Evolutionary conservation across 2,888 invertebrate species (phyloP).

Genomic region (Ophion costatus): DNA sequence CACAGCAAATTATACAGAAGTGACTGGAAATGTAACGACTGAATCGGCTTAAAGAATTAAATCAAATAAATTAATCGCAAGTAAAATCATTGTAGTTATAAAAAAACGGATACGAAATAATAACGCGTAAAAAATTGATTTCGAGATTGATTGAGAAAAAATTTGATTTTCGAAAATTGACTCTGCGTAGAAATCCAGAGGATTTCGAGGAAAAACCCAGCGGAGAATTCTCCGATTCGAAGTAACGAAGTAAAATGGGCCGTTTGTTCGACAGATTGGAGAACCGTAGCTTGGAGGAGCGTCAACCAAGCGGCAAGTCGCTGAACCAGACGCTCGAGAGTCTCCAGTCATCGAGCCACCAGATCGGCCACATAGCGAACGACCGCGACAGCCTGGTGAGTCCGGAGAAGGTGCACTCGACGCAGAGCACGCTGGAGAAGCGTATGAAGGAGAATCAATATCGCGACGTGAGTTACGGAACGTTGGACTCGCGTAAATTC

Average conservation of each 20-base stretch:
- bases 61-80: too few species aligned
- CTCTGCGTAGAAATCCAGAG: too few species aligned
- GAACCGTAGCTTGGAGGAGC: conserved; percentile 85
- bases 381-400: conserved; percentile 77
- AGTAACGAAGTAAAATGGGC: background rate
- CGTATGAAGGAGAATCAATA: conserved; percentile 77
- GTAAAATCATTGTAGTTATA: too few species aligned
- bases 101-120: too few species aligned
- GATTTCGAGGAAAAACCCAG: too few species aligned
- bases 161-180: too few species aligned
- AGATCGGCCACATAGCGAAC: conserved; percentile 73
- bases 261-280: conserved; percentile 83
- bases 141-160: too few species aligned
- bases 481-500: conserved; percentile 68
- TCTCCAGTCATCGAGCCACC: conserved; percentile 71
- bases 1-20: too few species aligned
- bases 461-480: conserved; percentile 74
- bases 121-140: too few species aligned
- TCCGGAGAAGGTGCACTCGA: conserved; percentile 80
- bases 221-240: too few species aligned
- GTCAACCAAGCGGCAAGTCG: conserved; percentile 74
- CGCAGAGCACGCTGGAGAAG: conserved; percentile 79
- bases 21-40: too few species aligned
- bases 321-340: conserved; percentile 73
- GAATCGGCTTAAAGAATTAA: too few species aligned